phyloP scores from a whole-genome alignment of 2,888 invertebrate genomes.

The Ptilodon capucinus region DNA sequence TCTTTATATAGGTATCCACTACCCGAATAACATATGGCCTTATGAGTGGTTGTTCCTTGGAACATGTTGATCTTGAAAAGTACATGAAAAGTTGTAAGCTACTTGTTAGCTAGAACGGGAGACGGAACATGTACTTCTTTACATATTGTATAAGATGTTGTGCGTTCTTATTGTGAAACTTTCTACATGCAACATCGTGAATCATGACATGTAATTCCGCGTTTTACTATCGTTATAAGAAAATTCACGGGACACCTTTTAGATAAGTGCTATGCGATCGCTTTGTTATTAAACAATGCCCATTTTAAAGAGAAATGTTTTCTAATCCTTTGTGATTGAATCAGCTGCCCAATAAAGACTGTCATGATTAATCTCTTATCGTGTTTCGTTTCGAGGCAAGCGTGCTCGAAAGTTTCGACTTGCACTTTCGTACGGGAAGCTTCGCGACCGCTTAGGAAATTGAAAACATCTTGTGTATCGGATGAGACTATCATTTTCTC shows the following conservation, averaged over 20 bases:
- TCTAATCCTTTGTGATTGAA: slow-evolving; percentile 34
- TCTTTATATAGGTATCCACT: slow-evolving; percentile 2
- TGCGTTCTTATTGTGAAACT: no score
- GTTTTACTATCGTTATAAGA: slow-evolving; percentile 24
- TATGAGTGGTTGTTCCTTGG: no score
- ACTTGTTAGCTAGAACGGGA: no score
- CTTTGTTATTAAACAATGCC: slow-evolving; percentile 39
- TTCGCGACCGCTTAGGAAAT: slow-evolving; percentile 12
- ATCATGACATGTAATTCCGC: slow-evolving; percentile 25
- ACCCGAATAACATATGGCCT: no score
- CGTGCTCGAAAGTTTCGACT: slow-evolving; percentile 38
- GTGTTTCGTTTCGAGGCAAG: slow-evolving; percentile 28
- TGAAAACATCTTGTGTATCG: slow-evolving; percentile 14
- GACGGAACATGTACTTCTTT: no score
- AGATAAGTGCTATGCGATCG: slow-evolving; percentile 22
- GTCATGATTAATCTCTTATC: slow-evolving; percentile 33
- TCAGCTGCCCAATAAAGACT: slow-evolving; percentile 32
- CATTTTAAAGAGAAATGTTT: slow-evolving; percentile 33
- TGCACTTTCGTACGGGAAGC: slow-evolving; percentile 39
- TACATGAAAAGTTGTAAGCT: no score
- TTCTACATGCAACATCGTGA: no score
- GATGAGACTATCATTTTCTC: slow-evolving; percentile 27
- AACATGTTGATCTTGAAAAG: no score
- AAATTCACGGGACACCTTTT: slow-evolving; percentile 27
- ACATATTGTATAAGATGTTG: slow-evolving; percentile 16